Evolutionary conservation across 2,888 invertebrate genomes (phyloP).

Genomic region (Drosophila mayaguana): DNA sequence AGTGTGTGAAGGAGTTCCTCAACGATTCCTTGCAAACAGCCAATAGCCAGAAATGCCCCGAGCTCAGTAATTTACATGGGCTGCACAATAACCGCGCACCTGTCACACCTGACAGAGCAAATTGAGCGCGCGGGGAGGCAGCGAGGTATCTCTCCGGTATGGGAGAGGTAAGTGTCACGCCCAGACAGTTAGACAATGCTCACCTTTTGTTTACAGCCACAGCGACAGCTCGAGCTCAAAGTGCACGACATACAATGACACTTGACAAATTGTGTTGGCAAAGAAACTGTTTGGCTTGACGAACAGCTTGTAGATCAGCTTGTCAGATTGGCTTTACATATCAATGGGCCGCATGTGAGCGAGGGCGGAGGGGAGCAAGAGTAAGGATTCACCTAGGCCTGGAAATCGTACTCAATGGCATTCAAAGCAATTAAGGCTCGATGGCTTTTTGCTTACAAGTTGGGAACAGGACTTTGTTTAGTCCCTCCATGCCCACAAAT

Average conservation of each 20-base stretch:
- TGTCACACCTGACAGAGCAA: constrained; percentile 67
- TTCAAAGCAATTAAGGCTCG: not conserved
- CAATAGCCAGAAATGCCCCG: not conserved
- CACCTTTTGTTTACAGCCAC: constrained; percentile 60
- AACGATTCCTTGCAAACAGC: not conserved
- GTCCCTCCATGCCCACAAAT: too few relatives aligned
- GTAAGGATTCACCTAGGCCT: not conserved
- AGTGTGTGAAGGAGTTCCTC: constrained; percentile 56
- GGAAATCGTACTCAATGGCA: not conserved
- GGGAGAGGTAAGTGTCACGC: constrained; percentile 5
- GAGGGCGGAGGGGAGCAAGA: too few relatives aligned
- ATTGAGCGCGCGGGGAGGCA: constrained; percentile 43
- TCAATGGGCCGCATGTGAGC: not conserved
- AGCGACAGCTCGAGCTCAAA: constrained; percentile 63
- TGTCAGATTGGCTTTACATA: constrained; percentile 39
- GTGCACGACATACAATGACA: constrained; percentile 72
- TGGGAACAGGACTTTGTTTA: too few relatives aligned
- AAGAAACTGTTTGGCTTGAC: constrained; percentile 60
- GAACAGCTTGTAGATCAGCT: constrained; percentile 55
- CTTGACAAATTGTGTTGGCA: constrained; percentile 80
- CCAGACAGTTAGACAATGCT: constrained; percentile 31
- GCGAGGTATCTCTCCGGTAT: not conserved
- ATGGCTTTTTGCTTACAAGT: not conserved
- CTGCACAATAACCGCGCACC: constrained; percentile 52
- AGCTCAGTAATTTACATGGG: constrained; percentile 23